These are phyloP conservation scores for Passerina amoena DNA, from an alignment of 2,113 vertebrate genomes.

Conservation along the genomic window DNA sequence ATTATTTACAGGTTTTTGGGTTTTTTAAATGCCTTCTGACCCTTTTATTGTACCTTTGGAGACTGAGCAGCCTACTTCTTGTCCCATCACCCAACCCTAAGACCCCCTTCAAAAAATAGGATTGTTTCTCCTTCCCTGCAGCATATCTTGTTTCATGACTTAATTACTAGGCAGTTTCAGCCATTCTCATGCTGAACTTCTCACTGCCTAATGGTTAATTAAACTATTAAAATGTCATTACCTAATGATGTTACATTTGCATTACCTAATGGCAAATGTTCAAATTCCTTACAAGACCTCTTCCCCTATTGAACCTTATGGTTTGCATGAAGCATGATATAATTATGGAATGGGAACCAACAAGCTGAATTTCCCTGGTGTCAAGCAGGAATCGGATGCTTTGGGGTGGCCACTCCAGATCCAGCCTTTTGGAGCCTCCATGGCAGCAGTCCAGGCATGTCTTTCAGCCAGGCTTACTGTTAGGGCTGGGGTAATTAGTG, in stretches of 20 bases:
- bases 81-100: background rate
- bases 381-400: background rate
- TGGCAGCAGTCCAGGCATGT: background rate
- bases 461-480: background rate
- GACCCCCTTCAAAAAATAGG: background rate
- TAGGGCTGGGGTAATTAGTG: background rate
- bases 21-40: background rate
- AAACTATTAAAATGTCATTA: constrained; percentile 58
- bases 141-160: constrained; percentile 13
- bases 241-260: background rate
- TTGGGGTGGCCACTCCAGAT: background rate
- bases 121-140: constrained; percentile 19
- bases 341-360: background rate
- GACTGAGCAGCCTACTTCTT: background rate
- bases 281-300: constrained; percentile 22
- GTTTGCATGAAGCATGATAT: background rate
- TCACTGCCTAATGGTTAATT: constrained; percentile 32
- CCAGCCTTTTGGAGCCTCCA: background rate
- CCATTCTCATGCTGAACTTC: background rate
- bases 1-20: background rate
- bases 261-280: background rate
- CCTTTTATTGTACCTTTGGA: background rate
- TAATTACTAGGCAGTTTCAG: constrained; percentile 10
- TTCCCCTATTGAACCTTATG: constrained; percentile 29
- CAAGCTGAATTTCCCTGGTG: background rate